Base-by-base conservation (phyloP, 2,113 vertebrate genomes). In the Gallinago paraguaiae region DNA sequence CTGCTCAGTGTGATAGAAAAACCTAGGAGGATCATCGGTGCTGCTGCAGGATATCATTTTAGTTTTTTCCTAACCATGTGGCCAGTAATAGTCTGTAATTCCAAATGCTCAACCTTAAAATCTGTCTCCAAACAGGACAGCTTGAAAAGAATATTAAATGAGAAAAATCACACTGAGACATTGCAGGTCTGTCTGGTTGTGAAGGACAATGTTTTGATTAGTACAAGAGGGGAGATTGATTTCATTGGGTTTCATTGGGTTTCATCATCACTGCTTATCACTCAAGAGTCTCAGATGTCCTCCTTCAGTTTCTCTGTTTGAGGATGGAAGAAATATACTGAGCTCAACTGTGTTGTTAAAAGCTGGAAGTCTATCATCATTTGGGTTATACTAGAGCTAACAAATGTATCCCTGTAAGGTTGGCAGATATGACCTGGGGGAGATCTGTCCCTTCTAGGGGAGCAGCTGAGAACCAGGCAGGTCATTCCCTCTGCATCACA, bases 121-220 rank as follows among this genome's bases (percentile, higher is more conserved):
- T 67, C 64, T 63, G 25, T 63, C 54, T 81, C 35, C 46, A 61
- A 91, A 56, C 27, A 76, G 13, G 43, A 33, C 60, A 31, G 23
- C 72, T 82, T 37, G 43, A 51, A 50, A n/a, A 77, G 33, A 59
- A 33, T 16, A 35, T n/a, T 39, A 61, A 82, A 56, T 51, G 70
- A 64, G 57, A 80, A 43, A 50, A 74, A 19, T 57, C 67, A 4
- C 3, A 13, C 59, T 64, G 82, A 79, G 61, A 48, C n/a, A 13
- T 30, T 79, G 45, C n/a, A 83, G 31, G 11, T 76, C 57, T 86
- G 13, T 41, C 64, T 83, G 33, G 8, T 51, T 59, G 43, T 77
- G 51, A 56, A 95, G 69, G 64, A 78, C 88, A 84, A 68, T 90
- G 72, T 90, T 93, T 93, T 94, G 83, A 54, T 68, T 86, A 57